Base-by-base conservation (phyloP, 2,797 vertebrate genomes). In the Melanotaenia trifasciata region DNA sequence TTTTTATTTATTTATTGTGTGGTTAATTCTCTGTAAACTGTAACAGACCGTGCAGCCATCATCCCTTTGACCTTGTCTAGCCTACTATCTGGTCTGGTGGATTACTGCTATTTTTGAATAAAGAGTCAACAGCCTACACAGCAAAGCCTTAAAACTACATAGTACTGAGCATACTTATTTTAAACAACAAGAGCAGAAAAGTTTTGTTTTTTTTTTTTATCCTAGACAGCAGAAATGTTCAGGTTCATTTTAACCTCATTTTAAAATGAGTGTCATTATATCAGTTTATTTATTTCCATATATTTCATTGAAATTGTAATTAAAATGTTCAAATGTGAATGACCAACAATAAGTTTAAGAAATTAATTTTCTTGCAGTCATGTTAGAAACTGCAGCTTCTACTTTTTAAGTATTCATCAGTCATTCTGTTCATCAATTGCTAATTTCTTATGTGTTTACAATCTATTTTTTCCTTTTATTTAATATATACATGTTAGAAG, bases 61-160 rank as follows among this genome's bases (percentile, higher is more conserved):
- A 64, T 84, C 76, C 40, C 63, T 32, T 43, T 85, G 71, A 87
- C 85, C 78, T 54, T 64, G 53, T 58, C 43, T 74, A 35, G 73
- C 60, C 72, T 63, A 3, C 45, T 86, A 80, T 91, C 83, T 85
- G 68, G 77, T 57, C 69, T 51, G 58, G 45, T 63, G 79, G 86
- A 92, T 90, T 89, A 86, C 62, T 50, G 53, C 1, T 63, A 73
- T 59, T 70, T 76, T 74, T 73, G 58, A 78, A 53, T 58, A 30
- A 20, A 1, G 8, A 40, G 26, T 70, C 11, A 1, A 53, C 33
- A 40, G 54, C 13, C 26, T 0, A 16, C 30, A 36, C 62, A 0
- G 26, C 28, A 63, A 64, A 72, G 18, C 18, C n/a, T 66, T 78
- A 71, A 73, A 60, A 38, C 22, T 28, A 54, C 51, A 22, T 10